phyloP scores from a whole-genome alignment of 2,888 invertebrate species.

The Dynastes grantii region DNA sequence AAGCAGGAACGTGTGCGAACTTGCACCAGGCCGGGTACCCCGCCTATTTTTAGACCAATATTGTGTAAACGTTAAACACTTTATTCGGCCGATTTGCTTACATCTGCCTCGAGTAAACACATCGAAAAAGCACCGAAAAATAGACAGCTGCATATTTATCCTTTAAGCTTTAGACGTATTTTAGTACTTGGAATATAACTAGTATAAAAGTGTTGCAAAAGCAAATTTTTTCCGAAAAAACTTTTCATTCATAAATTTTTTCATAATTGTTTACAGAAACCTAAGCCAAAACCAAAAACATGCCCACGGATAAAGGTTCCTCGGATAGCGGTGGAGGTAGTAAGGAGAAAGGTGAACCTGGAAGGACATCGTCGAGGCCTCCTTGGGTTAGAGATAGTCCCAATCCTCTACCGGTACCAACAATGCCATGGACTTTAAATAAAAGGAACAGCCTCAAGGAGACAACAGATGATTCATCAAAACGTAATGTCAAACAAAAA shows the following conservation, averaged over 20 bases:
- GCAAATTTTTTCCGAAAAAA: too few species aligned
- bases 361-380: conserved; percentile 70
- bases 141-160: neutral
- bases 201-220: too few species aligned
- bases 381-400: conserved; percentile 84
- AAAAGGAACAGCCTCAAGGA: conserved; percentile 65
- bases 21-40: neutral
- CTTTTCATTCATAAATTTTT: neutral
- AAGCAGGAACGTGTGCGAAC: neutral
- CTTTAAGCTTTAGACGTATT: too few species aligned
- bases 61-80: conserved; percentile 28
- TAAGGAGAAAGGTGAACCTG: conserved; percentile 71
- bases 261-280: conserved; percentile 13
- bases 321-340: conserved; percentile 72
- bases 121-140: conserved; percentile 1
- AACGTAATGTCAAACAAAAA: conserved; percentile 30
- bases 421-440: conserved; percentile 78
- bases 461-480: conserved; percentile 46
- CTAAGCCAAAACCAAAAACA: conserved; percentile 65
- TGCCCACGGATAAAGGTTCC: conserved; percentile 73
- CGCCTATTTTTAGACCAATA: conserved; percentile 15
- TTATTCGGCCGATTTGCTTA: conserved; percentile 7
- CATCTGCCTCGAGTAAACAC: conserved; percentile 8
- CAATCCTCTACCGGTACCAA: conserved; percentile 72
- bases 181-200: neutral